A percentile compares a stretch with the other conserved stretches of the same genome.
These are phyloP conservation scores for Panulirus ornatus DNA, from an alignment of 1,140 invertebrate species.

Conservation along the genomic window DNA sequence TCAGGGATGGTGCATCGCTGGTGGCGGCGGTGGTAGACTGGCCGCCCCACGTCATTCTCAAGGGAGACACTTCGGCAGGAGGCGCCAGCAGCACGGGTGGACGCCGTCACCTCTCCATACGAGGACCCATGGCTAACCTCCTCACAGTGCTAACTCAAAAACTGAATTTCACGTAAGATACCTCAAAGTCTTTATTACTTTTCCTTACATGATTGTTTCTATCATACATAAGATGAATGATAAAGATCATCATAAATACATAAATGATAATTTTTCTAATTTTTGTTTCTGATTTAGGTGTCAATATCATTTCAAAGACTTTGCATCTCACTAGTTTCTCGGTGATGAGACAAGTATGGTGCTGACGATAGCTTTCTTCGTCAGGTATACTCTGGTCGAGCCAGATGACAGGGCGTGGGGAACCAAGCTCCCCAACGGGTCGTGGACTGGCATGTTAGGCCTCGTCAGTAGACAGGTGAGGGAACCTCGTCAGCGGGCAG, in stretches of 20 bases:
- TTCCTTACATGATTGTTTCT: background rate
- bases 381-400: too few relatives aligned
- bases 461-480: too few relatives aligned
- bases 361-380: background rate
- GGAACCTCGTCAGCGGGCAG: too few relatives aligned
- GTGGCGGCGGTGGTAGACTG: conserved; percentile 5
- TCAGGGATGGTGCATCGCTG: background rate
- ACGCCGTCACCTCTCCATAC: background rate
- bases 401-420: too few relatives aligned
- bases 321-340: too few relatives aligned
- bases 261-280: background rate
- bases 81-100: background rate
- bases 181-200: background rate
- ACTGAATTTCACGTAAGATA: conserved; percentile 19
- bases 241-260: background rate
- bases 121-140: background rate
- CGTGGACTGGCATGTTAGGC: too few relatives aligned
- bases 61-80: background rate
- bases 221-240: background rate
- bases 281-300: background rate
- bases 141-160: background rate
- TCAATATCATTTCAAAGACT: too few relatives aligned
- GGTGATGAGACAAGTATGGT: too few relatives aligned
- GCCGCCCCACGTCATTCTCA: background rate
- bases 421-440: too few relatives aligned